Base-by-base conservation (phyloP, 2,888 invertebrate genomes). In the Macrosoma leucophasiata region DNA sequence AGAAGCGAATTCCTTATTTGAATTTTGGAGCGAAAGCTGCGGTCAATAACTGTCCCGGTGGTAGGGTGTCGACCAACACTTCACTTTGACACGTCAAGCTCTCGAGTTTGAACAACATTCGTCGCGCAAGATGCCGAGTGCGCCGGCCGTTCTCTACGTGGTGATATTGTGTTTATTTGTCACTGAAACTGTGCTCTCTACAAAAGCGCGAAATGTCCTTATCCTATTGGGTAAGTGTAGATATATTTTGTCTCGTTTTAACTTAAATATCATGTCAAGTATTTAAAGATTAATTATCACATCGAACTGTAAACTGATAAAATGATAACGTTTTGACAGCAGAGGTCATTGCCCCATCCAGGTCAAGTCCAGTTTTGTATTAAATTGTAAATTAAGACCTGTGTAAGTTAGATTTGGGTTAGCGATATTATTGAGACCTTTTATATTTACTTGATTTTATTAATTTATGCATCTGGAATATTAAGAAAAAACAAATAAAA, bases 1-100 rank as follows among this genome's bases (percentile, higher is more conserved):
- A n/a, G n/a, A n/a, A n/a, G n/a, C n/a, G 13, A 27, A n/a, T 29
- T 19, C 4, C 7, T 29, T 25, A 21, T 55, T 71, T 61, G 55
- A 71, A 75, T 68, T 66, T 71, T 69, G 66, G 73, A 59, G 67
- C 61, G 62, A 73, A 69, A 63, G n/a, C 29, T 32, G 44, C 50
- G 58, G 54, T 65, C 59, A 54, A 50, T 61, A 68, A 54, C 50
- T 58, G 55, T 33, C 62, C 54, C 53, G 48, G 48, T 45, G 39
- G 37, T 29, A 13, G 28, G 29, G 6, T 65, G 64, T 61, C 65
- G 64, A 66, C 66, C 60, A 45, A 13, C 58, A 48, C 40, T 35
- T 27, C 23, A 49, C 43, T 43, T 31, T 15, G 29, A 56, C 57
- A 65, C 64, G 65, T 62, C 65, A 60, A 52, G 41, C 34, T 43